These are phyloP conservation scores for Drosophila prostipennis DNA, from an alignment of 2,888 invertebrate species.

Conservation along the genomic window DNA sequence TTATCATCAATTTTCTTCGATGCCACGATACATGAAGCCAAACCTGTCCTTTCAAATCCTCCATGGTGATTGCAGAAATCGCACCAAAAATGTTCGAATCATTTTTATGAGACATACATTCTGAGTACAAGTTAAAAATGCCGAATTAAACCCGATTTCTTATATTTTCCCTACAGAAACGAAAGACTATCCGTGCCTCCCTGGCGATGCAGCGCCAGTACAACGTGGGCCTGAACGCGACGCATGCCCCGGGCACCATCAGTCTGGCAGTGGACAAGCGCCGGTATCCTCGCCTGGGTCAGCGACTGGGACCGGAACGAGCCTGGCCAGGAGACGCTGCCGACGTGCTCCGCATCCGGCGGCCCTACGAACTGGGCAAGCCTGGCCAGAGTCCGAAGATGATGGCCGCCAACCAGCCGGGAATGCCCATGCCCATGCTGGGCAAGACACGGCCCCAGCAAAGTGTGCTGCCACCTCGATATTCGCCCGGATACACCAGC, in stretches of 20 bases:
- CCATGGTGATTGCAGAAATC: too few relatives aligned
- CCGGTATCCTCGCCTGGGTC: slow-evolving; percentile 83
- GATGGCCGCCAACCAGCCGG: slow-evolving; percentile 55
- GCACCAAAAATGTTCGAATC: too few relatives aligned
- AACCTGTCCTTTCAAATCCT: too few relatives aligned
- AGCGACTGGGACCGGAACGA: slow-evolving; percentile 86
- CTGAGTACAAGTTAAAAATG: too few relatives aligned
- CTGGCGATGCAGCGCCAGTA: slow-evolving; percentile 89
- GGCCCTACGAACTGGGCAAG: slow-evolving; percentile 85
- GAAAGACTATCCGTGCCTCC: slow-evolving; percentile 93
- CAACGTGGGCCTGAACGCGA: slow-evolving; percentile 83
- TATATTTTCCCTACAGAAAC: slow-evolving; percentile 88
- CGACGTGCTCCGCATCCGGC: slow-evolving; percentile 86
- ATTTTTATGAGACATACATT: too few relatives aligned
- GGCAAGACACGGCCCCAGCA: slow-evolving; percentile 83
- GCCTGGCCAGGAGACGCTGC: slow-evolving; percentile 89
- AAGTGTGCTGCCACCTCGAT: slow-evolving; percentile 86
- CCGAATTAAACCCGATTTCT: background rate
- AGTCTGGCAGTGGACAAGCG: slow-evolving; percentile 91
- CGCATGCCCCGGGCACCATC: slow-evolving; percentile 88
- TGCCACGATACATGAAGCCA: too few relatives aligned
- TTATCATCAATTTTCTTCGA: too few relatives aligned
- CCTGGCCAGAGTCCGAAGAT: slow-evolving; percentile 60
- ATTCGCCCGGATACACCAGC: slow-evolving; percentile 90
- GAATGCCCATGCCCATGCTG: slow-evolving; percentile 56